Percentiles rank a stretch among this genome's conserved stretches.
These are phyloP conservation scores for Stictonetta naevosa DNA, from an alignment of 2,113 vertebrate species.

Conservation along the genomic window DNA sequence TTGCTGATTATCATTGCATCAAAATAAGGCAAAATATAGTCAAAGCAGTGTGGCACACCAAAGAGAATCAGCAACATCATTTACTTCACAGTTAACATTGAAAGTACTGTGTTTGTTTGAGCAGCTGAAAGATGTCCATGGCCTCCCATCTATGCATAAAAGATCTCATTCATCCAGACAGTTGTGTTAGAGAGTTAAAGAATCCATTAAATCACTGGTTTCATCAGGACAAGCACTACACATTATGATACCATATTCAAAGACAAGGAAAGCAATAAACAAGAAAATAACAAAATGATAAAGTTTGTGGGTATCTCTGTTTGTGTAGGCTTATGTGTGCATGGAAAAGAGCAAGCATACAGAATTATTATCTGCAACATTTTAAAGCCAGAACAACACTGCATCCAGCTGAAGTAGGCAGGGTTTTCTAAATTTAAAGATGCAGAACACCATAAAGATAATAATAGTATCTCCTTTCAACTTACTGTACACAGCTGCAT, in stretches of 20 bases:
- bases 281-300: neutral
- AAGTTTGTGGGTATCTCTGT: neutral
- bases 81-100: neutral
- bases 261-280: neutral
- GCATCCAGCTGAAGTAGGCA: neutral
- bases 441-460: neutral
- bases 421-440: neutral
- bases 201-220: neutral
- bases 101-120: neutral
- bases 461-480: neutral
- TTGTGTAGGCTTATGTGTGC: accelerated
- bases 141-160: neutral
- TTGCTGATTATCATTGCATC: neutral
- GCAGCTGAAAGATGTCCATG: neutral
- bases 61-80: neutral
- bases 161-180: neutral
- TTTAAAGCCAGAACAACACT: neutral
- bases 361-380: neutral
- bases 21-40: neutral
- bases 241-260: neutral
- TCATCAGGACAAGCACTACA: neutral
- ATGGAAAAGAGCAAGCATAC: neutral
- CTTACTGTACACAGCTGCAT: neutral
- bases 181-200: neutral
- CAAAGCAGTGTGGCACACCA: neutral